A percentile compares a stretch with the other conserved stretches of the same genome.
Evolutionary conservation across 2,113 vertebrate genomes (phyloP).

Genomic region (Urocynchramus pylzowi): DNA sequence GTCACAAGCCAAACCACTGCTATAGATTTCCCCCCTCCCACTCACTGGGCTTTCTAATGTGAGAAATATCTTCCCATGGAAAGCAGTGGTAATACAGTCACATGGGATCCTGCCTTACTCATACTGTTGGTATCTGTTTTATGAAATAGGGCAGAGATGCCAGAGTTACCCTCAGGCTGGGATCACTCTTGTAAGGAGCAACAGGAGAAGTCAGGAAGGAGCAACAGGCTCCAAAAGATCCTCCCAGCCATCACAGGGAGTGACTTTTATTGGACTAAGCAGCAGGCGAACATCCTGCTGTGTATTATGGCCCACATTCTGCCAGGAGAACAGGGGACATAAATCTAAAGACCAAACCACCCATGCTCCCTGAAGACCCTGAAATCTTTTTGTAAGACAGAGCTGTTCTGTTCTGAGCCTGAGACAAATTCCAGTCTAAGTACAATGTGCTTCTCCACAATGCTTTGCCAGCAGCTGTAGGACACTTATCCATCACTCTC

Average conservation of each 20-base stretch:
- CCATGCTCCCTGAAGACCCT: neutral
- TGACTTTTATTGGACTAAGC: neutral
- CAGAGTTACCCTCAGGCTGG: neutral
- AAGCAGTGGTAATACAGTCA: constrained; percentile 19
- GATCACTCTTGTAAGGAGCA: neutral
- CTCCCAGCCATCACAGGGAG: neutral
- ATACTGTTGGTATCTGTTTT: neutral
- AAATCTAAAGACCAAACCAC: neutral
- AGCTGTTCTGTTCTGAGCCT: neutral
- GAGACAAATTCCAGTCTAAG: neutral
- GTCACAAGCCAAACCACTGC: constrained; percentile 12
- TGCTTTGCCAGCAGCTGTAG: neutral
- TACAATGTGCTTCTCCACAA: neutral
- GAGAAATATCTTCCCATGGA: constrained; percentile 50
- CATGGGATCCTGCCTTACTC: constrained; percentile 41
- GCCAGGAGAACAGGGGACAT: neutral
- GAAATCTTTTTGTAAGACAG: neutral
- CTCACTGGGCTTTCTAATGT: constrained; percentile 6
- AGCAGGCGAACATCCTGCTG: neutral
- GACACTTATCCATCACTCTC: neutral
- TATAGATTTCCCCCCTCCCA: constrained; percentile 17
- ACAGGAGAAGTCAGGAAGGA: neutral
- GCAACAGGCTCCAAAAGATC: neutral
- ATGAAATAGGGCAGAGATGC: neutral
- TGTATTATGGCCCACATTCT: neutral